Evolutionary conservation across 1,140 invertebrate genomes (phyloP).

Genomic region (Elymnias hypermnestra): DNA sequence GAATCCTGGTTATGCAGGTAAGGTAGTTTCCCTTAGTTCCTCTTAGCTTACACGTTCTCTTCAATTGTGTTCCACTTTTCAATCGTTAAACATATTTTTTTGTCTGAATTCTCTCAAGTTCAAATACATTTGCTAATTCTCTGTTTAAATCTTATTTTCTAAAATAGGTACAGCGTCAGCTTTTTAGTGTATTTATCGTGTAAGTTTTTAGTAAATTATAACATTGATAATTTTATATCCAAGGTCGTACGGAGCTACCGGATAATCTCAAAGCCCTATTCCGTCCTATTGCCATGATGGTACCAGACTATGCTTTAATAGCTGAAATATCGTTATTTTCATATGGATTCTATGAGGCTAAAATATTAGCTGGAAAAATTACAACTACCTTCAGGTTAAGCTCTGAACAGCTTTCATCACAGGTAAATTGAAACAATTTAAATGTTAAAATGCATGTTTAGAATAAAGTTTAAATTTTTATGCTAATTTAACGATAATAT

Average conservation of each 20-base stretch:
- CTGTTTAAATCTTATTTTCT: too few relatives aligned
- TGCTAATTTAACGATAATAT: too few relatives aligned
- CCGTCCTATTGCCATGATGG: slow-evolving; percentile 96
- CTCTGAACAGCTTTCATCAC: slow-evolving; percentile 91
- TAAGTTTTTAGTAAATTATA: not conserved
- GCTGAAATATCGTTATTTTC: slow-evolving; percentile 94
- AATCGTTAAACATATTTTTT: too few relatives aligned
- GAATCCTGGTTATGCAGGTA: slow-evolving; percentile 93
- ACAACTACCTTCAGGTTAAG: slow-evolving; percentile 93
- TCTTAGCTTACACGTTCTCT: too few relatives aligned
- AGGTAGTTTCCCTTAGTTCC: not conserved
- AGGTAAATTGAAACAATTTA: slow-evolving; percentile 42
- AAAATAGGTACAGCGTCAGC: not conserved
- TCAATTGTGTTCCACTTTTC: too few relatives aligned
- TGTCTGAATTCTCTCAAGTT: too few relatives aligned
- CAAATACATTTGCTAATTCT: too few relatives aligned
- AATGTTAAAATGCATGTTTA: too few relatives aligned
- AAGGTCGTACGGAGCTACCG: slow-evolving; percentile 87
- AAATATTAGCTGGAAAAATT: slow-evolving; percentile 89
- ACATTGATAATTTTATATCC: too few relatives aligned
- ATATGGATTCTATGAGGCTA: slow-evolving; percentile 89
- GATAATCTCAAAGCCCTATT: slow-evolving; percentile 95
- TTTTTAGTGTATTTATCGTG: not conserved
- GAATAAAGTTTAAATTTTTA: too few relatives aligned
- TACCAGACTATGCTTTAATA: slow-evolving; percentile 94